Evolutionary conservation across 53 echinoderm and acorn worm species (phyloP).

Genomic region (Paracentrotus lividus): DNA sequence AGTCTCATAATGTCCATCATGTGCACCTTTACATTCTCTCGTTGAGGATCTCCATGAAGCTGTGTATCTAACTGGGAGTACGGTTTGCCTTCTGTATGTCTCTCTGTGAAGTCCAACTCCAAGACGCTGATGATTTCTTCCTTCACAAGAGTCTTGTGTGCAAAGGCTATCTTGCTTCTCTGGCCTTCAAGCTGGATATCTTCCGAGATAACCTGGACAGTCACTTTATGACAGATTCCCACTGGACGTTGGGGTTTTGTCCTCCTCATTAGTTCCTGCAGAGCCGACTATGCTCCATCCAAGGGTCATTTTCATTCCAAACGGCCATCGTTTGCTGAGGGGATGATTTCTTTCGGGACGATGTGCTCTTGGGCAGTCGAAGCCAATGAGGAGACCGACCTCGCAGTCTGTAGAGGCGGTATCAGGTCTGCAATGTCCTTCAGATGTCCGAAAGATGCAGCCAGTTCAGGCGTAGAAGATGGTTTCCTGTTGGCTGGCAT

Average conservation of each 20-base stretch:
- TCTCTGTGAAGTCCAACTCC: constrained; percentile 65
- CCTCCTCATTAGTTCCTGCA: too few relatives aligned
- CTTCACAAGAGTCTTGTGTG: too few relatives aligned
- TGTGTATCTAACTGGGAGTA: constrained; percentile 72
- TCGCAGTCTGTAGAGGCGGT: background rate
- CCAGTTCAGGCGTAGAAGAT: background rate
- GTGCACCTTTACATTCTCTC: background rate
- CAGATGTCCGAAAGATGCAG: background rate
- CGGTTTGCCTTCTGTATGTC: background rate
- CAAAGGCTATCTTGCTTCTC: too few relatives aligned
- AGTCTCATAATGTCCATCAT: constrained; percentile 73
- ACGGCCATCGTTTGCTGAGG: background rate
- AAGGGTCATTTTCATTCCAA: background rate
- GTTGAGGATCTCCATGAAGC: constrained; percentile 64
- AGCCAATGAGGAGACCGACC: background rate
- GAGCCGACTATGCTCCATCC: background rate
- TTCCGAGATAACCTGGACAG: background rate
- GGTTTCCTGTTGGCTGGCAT: background rate
- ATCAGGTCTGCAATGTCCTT: background rate
- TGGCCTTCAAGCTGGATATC: too few relatives aligned
- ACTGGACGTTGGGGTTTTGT: constrained; percentile 1
- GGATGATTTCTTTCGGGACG: background rate
- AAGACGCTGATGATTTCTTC: constrained; percentile 48
- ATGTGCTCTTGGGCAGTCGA: background rate
- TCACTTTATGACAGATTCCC: constrained; percentile 3